Evolutionary conservation across 2,113 vertebrate genomes (phyloP).

Genomic region (Gnathonemus longibarbis): DNA sequence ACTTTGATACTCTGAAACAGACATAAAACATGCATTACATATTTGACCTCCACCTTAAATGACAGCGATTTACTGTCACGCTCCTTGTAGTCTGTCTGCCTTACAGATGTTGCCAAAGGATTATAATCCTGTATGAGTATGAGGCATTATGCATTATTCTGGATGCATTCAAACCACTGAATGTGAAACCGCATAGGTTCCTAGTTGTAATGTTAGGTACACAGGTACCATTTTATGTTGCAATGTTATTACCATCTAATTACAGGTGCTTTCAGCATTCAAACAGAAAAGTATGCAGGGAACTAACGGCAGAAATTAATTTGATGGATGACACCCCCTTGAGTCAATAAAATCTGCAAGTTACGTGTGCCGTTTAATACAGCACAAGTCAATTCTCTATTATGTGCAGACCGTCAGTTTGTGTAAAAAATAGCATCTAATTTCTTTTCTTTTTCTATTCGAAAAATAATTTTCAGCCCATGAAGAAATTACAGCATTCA

Average conservation of each 20-base stretch:
- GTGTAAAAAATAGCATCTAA: background rate
- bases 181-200: background rate
- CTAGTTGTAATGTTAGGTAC: background rate
- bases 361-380: background rate
- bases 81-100: background rate
- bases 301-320: background rate
- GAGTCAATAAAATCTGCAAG: background rate
- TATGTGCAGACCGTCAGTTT: background rate
- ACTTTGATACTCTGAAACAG: background rate
- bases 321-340: background rate
- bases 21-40: background rate
- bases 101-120: background rate
- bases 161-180: background rate
- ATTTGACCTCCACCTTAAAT: background rate
- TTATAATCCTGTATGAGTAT: background rate
- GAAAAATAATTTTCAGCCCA: background rate
- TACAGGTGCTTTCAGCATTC: no score
- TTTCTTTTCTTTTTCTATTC: background rate
- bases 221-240: background rate
- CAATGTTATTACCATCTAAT: background rate
- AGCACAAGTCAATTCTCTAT: background rate
- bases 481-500: background rate
- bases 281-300: background rate
- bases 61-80: background rate
- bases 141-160: background rate